Evolutionary conservation across 30 jellyfish, hydroid and myxozoan species (phyloP), one percentile per base, ranked within the genome.

Genomic region (Aurelia aurita): DNA sequence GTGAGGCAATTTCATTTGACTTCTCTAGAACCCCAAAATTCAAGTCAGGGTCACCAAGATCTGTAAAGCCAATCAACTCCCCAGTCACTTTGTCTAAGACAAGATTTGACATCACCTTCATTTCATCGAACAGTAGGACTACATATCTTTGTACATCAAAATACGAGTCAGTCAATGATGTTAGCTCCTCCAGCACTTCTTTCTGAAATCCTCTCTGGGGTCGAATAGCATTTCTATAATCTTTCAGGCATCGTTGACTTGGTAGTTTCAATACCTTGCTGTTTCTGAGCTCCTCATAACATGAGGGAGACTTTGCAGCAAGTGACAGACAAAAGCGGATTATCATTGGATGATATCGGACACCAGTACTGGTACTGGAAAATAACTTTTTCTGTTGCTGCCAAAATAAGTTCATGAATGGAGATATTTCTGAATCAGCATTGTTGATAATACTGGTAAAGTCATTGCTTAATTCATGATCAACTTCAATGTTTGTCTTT

Each of bases 21-120:
- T 72, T 53, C 62, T 69, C 89, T 19, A 67, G 76, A 21, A 21
- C 54, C 21, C 87, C 87, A 63, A 39, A 81, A 39, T 81, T 81
- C 34, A 81, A 13, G 58, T 53, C 87, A 18, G 87, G 91, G 46
- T 81, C 91, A 43, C 91, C 91, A 19, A 81, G 77, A 54, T 81
- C 90, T 13, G 70, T 45, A 25, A 28, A 79, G 57, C 90, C 90
- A 79, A 79, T 79, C 51, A 79, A 18, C 70, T 79, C 90, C 75
- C 91, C 87, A 32, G 87, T 81, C 31, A 49, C 23, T 67, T 81
- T 81, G 65, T 81, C 66, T 13, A n/a, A 29, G 26, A 67, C 91
- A 26, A 81, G 76, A 53, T 81, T 68, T n/a, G 91, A 66, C 60
- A n/a, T 70, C 29, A 67, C 72, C 61, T 81, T 81, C 91, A 81